A percentile compares a stretch with the other conserved stretches of the same genome.
Conservation (phyloP, 2,888 invertebrate genomes). For the Matsumyia berberina region DNA sequence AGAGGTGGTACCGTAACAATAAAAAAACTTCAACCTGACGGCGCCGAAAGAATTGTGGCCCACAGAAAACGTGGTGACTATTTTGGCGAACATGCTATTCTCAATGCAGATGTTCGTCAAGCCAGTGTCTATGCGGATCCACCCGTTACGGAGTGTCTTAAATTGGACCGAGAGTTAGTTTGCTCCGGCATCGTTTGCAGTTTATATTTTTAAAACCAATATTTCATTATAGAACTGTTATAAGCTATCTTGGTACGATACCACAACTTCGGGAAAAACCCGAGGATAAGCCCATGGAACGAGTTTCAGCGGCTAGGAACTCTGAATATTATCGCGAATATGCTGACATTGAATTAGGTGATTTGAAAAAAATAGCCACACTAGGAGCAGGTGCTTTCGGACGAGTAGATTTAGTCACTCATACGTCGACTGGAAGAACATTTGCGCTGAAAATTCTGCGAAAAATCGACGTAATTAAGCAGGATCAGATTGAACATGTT, state of each 20-base stretch:
- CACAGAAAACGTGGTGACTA: slow-evolving; percentile 91
- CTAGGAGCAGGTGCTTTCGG: slow-evolving; percentile 97
- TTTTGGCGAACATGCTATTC: slow-evolving; percentile 94
- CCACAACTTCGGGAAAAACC: slow-evolving; percentile 84
- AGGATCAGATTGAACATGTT: slow-evolving; percentile 94
- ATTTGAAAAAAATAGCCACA: slow-evolving; percentile 92
- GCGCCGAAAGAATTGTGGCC: slow-evolving; percentile 88
- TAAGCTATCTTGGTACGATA: slow-evolving; percentile 91
- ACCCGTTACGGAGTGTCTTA: slow-evolving; percentile 93
- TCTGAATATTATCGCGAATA: slow-evolving; percentile 85
- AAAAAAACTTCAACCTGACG: slow-evolving; percentile 87
- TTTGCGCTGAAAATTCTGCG: slow-evolving; percentile 95
- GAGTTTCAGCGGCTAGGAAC: slow-evolving; percentile 78
- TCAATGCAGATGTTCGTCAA: slow-evolving; percentile 93
- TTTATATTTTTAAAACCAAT: background rate
- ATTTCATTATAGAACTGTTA: slow-evolving; percentile 87
- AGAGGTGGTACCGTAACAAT: slow-evolving; percentile 92
- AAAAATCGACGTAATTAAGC: slow-evolving; percentile 94
- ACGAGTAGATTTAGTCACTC: slow-evolving; percentile 91
- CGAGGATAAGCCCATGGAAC: slow-evolving; percentile 76
- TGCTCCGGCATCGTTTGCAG: background rate
- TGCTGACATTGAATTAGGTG: slow-evolving; percentile 89
- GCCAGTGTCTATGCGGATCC: slow-evolving; percentile 95
- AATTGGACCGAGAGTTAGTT: slow-evolving; percentile 92
- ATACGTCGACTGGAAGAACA: slow-evolving; percentile 83